These are phyloP conservation scores for Drosophila busckii DNA, from an alignment of 1,140 invertebrate species.

Conservation along the genomic window DNA sequence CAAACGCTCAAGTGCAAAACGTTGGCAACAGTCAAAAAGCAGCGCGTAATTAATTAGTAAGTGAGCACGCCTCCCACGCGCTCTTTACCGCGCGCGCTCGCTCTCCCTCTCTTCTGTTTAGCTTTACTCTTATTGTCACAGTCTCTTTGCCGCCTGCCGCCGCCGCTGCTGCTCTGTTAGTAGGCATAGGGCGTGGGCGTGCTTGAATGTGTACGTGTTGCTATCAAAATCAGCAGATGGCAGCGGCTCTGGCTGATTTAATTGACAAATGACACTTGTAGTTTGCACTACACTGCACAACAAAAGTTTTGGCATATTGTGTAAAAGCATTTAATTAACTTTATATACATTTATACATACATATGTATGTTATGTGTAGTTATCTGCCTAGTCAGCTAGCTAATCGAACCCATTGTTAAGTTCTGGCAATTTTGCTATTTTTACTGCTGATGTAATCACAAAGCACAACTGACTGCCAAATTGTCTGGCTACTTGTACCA, in stretches of 20 bases:
- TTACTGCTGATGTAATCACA: slow-evolving; percentile 58
- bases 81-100: no score
- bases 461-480: slow-evolving; percentile 18
- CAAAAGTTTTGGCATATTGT: neutral
- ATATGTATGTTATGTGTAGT: slow-evolving; percentile 8
- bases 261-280: slow-evolving; percentile 17
- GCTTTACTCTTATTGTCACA: no score
- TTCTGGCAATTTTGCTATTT: slow-evolving; percentile 50
- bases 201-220: neutral
- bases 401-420: slow-evolving; percentile 42
- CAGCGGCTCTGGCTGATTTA: slow-evolving; percentile 4
- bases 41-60: slow-evolving; percentile 60
- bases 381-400: slow-evolving; percentile 17
- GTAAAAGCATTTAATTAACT: slow-evolving; percentile 21
- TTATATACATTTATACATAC: neutral
- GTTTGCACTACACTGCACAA: slow-evolving; percentile 2
- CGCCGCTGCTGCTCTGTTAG: no score
- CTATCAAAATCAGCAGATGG: slow-evolving; percentile 4
- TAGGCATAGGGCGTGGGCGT: neutral
- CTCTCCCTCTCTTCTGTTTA: no score
- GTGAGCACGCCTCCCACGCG: neutral
- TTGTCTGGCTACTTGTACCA: slow-evolving; percentile 25
- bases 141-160: no score
- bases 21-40: slow-evolving; percentile 22
- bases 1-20: slow-evolving; percentile 50